These are phyloP conservation scores for Noctua pronuba DNA, from an alignment of 2,888 invertebrate genomes.

Conservation along the genomic window DNA sequence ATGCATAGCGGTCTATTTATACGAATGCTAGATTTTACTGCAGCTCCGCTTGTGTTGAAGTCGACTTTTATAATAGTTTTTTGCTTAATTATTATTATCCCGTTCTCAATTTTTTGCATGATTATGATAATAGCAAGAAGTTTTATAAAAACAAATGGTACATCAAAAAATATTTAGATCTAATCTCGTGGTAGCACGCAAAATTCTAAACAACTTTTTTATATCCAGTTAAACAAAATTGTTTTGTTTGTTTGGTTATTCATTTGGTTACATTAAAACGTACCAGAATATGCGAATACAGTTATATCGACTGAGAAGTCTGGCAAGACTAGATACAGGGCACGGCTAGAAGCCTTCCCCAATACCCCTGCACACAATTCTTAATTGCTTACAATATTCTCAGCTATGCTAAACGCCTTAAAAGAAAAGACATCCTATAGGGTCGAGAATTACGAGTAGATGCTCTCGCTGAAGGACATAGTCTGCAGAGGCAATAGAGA, in stretches of 20 bases:
- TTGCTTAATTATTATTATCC: neutral
- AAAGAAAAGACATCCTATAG: no score
- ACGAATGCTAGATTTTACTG: constrained; percentile 3
- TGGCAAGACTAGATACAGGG: no score
- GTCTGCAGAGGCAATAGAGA: no score
- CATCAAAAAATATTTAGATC: neutral
- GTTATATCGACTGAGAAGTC: no score
- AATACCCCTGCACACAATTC: no score
- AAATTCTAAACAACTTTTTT: neutral
- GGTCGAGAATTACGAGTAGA: no score
- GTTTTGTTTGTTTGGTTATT: neutral
- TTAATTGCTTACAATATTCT: no score
- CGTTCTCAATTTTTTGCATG: neutral
- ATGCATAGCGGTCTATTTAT: neutral
- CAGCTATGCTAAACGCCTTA: no score
- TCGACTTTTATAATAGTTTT: constrained; percentile 12
- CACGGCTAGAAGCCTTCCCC: no score
- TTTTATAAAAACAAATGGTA: constrained; percentile 6
- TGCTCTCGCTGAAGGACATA: no score
- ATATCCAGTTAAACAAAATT: no score
- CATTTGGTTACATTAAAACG: neutral
- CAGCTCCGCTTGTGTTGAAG: neutral
- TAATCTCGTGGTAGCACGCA: neutral
- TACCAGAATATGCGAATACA: neutral
- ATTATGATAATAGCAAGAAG: neutral